Percentiles rank a stretch among this genome's conserved stretches.
These are phyloP conservation scores for Megalurothrips usitatus DNA, from an alignment of 2,888 invertebrate genomes.

Conservation along the genomic window DNA sequence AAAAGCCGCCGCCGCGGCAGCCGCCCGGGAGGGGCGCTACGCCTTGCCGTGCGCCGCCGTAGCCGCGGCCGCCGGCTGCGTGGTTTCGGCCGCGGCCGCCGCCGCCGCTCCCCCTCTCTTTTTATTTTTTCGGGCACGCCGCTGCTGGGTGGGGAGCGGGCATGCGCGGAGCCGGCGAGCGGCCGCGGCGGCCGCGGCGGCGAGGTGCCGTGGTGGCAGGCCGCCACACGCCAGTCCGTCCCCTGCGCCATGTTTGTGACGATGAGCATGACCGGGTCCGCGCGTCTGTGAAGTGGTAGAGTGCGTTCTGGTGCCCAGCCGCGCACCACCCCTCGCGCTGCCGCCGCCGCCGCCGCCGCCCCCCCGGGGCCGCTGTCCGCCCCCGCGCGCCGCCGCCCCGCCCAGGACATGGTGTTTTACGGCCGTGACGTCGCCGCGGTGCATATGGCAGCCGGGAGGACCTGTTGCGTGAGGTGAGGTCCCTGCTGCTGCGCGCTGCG, in stretches of 20 bases:
- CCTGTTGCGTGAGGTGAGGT: not conserved
- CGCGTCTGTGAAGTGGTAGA: too few species aligned
- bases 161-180: not conserved
- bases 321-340: not conserved
- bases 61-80: too few species aligned
- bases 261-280: not conserved
- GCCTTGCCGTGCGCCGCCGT: too few species aligned
- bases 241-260: not conserved
- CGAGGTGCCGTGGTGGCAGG: not conserved
- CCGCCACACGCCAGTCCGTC: not conserved
- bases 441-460: not conserved
- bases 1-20: too few species aligned
- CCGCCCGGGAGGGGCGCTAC: too few species aligned
- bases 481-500: too few species aligned
- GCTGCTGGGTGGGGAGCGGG: not conserved
- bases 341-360: not conserved
- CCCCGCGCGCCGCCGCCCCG: not conserved
- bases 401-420: not conserved
- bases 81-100: too few species aligned
- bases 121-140: too few species aligned
- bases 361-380: too few species aligned
- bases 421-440: not conserved
- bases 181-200: not conserved
- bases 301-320: not conserved
- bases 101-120: too few species aligned